Evolutionary conservation across 1,140 invertebrate genomes (phyloP).

Genomic region (Zaprionus tsacasi): DNA sequence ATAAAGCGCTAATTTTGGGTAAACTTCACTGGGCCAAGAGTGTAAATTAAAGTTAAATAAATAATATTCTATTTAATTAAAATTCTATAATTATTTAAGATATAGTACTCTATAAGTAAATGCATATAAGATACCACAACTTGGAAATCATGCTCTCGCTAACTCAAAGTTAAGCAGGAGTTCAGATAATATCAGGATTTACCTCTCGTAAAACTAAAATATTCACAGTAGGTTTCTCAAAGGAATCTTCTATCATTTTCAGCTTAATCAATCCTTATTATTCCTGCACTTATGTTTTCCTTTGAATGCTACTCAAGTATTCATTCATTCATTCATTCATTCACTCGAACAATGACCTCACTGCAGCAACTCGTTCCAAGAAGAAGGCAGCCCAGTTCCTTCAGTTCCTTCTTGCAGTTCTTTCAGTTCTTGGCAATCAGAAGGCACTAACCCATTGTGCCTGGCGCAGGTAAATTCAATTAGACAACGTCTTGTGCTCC

Average conservation of each 20-base stretch:
- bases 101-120: too few species aligned
- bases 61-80: not conserved
- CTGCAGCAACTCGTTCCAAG: not conserved
- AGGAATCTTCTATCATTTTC: not conserved
- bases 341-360: not conserved
- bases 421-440: not conserved
- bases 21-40: not conserved
- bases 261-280: not conserved
- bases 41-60: not conserved
- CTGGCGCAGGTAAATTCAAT: conserved; percentile 37
- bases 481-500: conserved; percentile 23
- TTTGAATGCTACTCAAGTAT: not conserved
- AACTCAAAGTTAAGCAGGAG: not conserved
- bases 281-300: not conserved
- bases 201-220: too few species aligned
- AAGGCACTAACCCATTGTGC: not conserved
- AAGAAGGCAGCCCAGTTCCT: not conserved
- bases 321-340: not conserved
- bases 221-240: not conserved
- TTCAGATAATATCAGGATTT: not conserved
- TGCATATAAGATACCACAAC: too few species aligned
- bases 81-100: not conserved
- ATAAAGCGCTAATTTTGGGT: conserved; percentile 5
- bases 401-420: not conserved
- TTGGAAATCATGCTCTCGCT: too few species aligned